A percentile compares a stretch with the other conserved stretches of the same genome.
Conservation (phyloP, 2,113 vertebrate genomes). For the Thalassoma bifasciatum region DNA sequence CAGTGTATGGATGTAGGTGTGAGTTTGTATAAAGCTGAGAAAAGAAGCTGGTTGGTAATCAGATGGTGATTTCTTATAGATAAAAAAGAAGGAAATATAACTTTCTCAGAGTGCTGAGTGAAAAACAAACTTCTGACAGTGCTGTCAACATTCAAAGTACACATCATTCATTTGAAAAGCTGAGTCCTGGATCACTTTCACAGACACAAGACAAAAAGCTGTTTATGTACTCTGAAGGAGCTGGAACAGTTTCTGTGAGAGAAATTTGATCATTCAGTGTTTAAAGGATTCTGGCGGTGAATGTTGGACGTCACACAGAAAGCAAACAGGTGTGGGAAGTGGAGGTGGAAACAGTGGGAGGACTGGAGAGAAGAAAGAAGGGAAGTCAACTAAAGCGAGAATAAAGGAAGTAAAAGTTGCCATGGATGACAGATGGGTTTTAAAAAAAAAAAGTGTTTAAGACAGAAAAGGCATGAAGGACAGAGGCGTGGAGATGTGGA, state of each 20-base stretch:
- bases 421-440: slow-evolving; percentile 71
- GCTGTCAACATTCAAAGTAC: not conserved
- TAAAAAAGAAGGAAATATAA: not conserved
- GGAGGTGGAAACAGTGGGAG: slow-evolving; percentile 41
- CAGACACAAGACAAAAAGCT: not conserved
- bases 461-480: slow-evolving; percentile 58
- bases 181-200: slow-evolving; percentile 2
- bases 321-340: slow-evolving; percentile 64
- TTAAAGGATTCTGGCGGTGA: slow-evolving; percentile 9
- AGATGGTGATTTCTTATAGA: not conserved
- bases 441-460: slow-evolving; percentile 42
- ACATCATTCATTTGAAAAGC: not conserved
- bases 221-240: not conserved
- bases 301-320: slow-evolving; percentile 17
- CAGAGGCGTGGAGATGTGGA: slow-evolving; percentile 52
- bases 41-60: too few species aligned
- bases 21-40: too few species aligned
- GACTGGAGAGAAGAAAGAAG: slow-evolving; percentile 14
- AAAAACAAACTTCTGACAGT: not conserved
- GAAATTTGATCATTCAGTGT: slow-evolving; percentile 38
- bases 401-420: slow-evolving; percentile 58
- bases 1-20: too few species aligned
- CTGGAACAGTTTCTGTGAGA: not conserved
- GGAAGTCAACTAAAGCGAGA: slow-evolving; percentile 42
- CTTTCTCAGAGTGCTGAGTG: not conserved